These are phyloP conservation scores for Myotis davidii DNA, from an alignment of 2,113 vertebrate genomes.

Conservation along the genomic window DNA sequence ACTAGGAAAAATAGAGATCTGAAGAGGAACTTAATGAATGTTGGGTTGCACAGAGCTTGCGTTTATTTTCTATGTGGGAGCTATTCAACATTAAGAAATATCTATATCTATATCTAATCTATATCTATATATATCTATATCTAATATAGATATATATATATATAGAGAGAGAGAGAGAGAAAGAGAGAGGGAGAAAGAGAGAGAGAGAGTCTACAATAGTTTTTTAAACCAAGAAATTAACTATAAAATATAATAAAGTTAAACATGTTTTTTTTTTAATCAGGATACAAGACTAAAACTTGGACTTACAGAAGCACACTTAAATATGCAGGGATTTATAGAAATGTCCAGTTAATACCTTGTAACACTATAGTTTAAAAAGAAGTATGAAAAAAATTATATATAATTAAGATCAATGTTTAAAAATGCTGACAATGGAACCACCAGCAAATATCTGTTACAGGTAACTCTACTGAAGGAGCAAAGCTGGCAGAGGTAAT, in stretches of 20 bases:
- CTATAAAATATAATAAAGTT: slow-evolving; percentile 2
- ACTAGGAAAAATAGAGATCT: not conserved
- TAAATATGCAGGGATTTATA: not conserved
- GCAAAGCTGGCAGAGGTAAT: slow-evolving; percentile 36
- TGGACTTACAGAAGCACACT: not conserved
- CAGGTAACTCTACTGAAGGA: not conserved
- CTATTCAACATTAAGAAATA: not conserved
- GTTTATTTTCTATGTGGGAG: not conserved
- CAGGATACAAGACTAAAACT: not conserved
- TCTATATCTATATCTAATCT: no score
- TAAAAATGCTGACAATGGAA: not conserved
- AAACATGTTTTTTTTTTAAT: not conserved
- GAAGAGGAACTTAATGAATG: not conserved
- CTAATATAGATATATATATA: no score
- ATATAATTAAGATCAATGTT: not conserved
- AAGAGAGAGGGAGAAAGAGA: no score
- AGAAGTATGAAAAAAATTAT: not conserved
- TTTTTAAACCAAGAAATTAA: not conserved
- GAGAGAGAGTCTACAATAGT: not conserved
- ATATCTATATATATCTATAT: not conserved
- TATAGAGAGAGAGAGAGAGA: no score
- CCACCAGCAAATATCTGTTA: not conserved
- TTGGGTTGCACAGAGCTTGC: not conserved
- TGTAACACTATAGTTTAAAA: not conserved
- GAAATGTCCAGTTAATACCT: not conserved